Evolutionary conservation across 2,888 invertebrate species (phyloP).

Genomic region (Limnephilus rhombicus): DNA sequence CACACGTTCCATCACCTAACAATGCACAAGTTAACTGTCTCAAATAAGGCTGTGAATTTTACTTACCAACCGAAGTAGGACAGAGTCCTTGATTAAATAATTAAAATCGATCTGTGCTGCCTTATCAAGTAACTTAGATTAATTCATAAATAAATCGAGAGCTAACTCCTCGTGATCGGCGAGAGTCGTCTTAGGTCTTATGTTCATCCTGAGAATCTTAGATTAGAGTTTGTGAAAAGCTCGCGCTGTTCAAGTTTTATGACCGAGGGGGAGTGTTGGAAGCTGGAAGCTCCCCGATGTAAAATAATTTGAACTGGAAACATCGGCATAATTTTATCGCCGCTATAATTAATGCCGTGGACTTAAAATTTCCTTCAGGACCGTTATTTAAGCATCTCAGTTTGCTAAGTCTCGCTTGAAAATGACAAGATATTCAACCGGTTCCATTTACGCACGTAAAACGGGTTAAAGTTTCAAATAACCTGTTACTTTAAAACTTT

Average conservation of each 20-base stretch:
- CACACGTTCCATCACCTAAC: too few relatives aligned
- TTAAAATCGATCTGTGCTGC: neutral
- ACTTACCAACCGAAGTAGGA: neutral
- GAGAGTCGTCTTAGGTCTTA: neutral
- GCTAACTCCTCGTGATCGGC: neutral
- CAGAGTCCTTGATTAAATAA: neutral
- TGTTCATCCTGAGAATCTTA: neutral
- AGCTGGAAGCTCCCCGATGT: neutral
- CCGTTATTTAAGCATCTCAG: constrained; percentile 18
- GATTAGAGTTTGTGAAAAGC: constrained; percentile 12
- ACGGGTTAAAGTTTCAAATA: neutral
- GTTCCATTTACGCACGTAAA: constrained; percentile 6
- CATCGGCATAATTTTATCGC: constrained; percentile 32
- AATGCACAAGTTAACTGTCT: too few relatives aligned
- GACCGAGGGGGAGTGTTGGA: neutral
- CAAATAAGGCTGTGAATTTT: neutral
- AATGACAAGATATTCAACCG: constrained; percentile 27
- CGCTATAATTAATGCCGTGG: constrained; percentile 12
- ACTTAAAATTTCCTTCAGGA: constrained; percentile 4
- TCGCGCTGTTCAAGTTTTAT: constrained; percentile 24
- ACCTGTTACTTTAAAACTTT: constrained; percentile 15
- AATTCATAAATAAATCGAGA: neutral
- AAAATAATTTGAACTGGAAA: constrained; percentile 32
- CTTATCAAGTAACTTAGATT: neutral
- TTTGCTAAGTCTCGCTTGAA: constrained; percentile 8